phyloP scores from a whole-genome alignment of 1,140 invertebrate genomes.

The Pararge aegeria region DNA sequence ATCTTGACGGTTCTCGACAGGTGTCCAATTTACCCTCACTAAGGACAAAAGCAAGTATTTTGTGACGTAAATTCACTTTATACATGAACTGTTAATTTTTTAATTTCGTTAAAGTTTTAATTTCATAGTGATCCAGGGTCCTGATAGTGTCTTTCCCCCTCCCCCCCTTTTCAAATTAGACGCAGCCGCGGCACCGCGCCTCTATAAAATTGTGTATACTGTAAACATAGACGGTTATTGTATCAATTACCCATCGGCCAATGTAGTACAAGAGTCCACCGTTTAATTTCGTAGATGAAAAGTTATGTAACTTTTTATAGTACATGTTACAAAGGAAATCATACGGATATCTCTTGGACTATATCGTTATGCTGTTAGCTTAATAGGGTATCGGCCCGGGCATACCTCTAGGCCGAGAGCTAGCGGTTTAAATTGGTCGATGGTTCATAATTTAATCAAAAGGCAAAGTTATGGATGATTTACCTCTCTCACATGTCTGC shows the following conservation, averaged over 20 bases:
- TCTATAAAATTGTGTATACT: slow-evolving; percentile 24
- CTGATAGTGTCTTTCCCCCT: background rate
- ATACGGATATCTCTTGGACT: background rate
- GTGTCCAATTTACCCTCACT: too few species aligned
- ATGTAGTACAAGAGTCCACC: background rate
- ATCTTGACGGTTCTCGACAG: too few species aligned
- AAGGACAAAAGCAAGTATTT: too few species aligned
- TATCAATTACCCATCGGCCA: slow-evolving; percentile 4
- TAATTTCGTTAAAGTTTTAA: too few species aligned
- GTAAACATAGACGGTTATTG: slow-evolving; percentile 6
- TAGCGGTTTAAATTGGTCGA: slow-evolving; percentile 1
- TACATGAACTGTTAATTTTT: too few species aligned
- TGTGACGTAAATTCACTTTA: too few species aligned
- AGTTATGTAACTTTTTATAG: background rate
- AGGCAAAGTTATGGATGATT: background rate
- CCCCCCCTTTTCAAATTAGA: slow-evolving; percentile 12
- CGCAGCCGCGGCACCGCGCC: slow-evolving; percentile 21
- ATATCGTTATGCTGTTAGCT: background rate
- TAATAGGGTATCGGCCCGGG: background rate
- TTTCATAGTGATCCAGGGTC: background rate
- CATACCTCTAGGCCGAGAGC: background rate
- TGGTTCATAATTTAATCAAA: background rate
- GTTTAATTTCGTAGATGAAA: background rate
- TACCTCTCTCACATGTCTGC: background rate
- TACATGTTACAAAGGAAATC: background rate